Evolutionary conservation across 2,797 vertebrate species (phyloP).

Genomic region (Danionella dracula): DNA sequence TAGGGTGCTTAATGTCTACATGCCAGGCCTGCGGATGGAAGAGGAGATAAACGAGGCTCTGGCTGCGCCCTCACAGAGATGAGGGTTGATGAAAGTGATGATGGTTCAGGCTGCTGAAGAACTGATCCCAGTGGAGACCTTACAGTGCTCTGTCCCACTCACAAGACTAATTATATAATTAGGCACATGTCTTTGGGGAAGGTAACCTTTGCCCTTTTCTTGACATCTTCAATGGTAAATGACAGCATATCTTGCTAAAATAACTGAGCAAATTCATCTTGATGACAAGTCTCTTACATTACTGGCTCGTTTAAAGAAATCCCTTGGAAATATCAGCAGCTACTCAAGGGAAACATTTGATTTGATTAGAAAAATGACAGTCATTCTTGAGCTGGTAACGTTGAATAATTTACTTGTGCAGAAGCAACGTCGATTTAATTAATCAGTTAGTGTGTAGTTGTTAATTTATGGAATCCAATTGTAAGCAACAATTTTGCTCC

Average conservation of each 20-base stretch:
- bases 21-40: slow-evolving; percentile 20
- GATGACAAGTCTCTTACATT: slow-evolving; percentile 53
- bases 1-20: not conserved
- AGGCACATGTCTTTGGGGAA: slow-evolving; percentile 68
- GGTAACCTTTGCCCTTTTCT: slow-evolving; percentile 65
- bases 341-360: slow-evolving; percentile 8
- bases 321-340: slow-evolving; percentile 1
- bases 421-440: too few species aligned
- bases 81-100: slow-evolving; percentile 57
- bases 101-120: slow-evolving; percentile 65
- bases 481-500: too few species aligned
- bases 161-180: slow-evolving; percentile 80
- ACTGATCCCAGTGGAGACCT: slow-evolving; percentile 68
- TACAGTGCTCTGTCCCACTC: slow-evolving; percentile 65
- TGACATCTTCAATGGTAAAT: slow-evolving; percentile 71
- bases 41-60: slow-evolving; percentile 27
- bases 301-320: slow-evolving; percentile 22
- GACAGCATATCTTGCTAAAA: slow-evolving; percentile 66
- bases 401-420: too few species aligned
- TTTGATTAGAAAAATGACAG: slow-evolving; percentile 15
- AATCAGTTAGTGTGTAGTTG: too few species aligned
- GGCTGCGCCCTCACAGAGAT: slow-evolving; percentile 20
- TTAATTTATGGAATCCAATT: too few species aligned
- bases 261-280: slow-evolving; percentile 69
- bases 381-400: not conserved